Conservation (phyloP, 2,113 vertebrate species). For the Triplophysa tibetana region DNA sequence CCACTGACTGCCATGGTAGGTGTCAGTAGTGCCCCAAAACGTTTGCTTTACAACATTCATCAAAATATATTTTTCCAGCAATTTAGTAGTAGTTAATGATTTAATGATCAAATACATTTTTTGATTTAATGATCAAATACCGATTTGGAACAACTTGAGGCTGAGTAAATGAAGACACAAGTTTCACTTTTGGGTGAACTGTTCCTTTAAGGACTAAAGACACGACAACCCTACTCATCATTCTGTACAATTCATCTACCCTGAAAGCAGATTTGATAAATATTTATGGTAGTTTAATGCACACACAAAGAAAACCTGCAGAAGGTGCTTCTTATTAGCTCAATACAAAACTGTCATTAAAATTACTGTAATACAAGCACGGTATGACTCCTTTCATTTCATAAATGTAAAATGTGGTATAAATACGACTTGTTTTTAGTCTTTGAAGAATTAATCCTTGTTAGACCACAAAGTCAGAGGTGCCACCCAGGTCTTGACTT, state of each 20-base stretch:
- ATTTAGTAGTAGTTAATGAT: no score
- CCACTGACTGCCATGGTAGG: no score
- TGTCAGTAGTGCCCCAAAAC: no score
- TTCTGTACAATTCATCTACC: conserved; percentile 10
- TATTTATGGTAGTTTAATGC: conserved; percentile 35
- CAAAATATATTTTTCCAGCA: no score
- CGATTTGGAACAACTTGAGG: no score
- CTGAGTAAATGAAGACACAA: no score
- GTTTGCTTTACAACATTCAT: no score
- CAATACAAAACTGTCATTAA: neutral
- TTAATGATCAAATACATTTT: no score
- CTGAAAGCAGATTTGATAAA: conserved; percentile 26
- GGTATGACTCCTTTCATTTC: neutral
- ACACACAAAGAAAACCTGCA: neutral
- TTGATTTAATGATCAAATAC: no score
- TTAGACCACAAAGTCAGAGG: neutral
- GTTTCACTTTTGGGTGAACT: no score
- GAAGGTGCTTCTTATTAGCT: neutral
- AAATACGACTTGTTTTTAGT: neutral
- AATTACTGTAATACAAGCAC: neutral
- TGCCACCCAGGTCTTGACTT: neutral
- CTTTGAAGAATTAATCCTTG: neutral
- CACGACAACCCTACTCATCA: conserved; percentile 16
- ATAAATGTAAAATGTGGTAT: neutral
- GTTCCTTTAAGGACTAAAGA: neutral